Evolutionary conservation across 2,113 vertebrate genomes (phyloP), one percentile per base, ranked within the genome.

Genomic region (Amblyopsis rosae): DNA sequence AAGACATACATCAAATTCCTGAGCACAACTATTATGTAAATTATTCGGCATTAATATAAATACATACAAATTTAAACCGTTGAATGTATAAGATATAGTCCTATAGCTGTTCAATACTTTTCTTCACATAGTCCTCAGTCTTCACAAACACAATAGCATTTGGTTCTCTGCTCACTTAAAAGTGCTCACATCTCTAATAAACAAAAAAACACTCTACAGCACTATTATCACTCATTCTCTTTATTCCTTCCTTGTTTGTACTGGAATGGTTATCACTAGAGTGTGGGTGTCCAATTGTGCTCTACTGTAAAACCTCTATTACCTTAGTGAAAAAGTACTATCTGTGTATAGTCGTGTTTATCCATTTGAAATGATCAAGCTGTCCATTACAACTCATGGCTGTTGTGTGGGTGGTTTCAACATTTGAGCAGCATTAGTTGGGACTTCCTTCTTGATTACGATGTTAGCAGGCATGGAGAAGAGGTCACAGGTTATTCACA

Each of bases 1-100:
- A 41, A 41, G 63, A 81, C 65, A 77, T 73, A 69, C 68, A 66
- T 77, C 12, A 61, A 65, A 75, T 86, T 84, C 82, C 83, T 88
- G 81, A 86, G 84, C 70, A 60, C 72, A 66, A 81, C 51, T 60
- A 83, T 15, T 60, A 54, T 70, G 54, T 82, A 11, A 74, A 76
- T 59, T 64, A n/a, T 56, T 9, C 64, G 6, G 26, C 49, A 64
- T 58, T 47, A 11, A 62, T 62, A 68, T 65, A 77, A 81, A 75
- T 62, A 73, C 65, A 78, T 65, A 69, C 16, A 62, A 57, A 51
- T 17, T 62, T 57, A 46, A 74, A 57, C 67, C 19, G 17, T 49
- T 17, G 33, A 48, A 50, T 41, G 72, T 45, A 68, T 60, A 66
- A 63, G 19, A 19, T 47, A 51, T 26, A 32, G 50, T 19, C 12